Evolutionary conservation across 2,797 vertebrate species (phyloP), one percentile per base, ranked within the genome.

Genomic region (Labroides dimidiatus): DNA sequence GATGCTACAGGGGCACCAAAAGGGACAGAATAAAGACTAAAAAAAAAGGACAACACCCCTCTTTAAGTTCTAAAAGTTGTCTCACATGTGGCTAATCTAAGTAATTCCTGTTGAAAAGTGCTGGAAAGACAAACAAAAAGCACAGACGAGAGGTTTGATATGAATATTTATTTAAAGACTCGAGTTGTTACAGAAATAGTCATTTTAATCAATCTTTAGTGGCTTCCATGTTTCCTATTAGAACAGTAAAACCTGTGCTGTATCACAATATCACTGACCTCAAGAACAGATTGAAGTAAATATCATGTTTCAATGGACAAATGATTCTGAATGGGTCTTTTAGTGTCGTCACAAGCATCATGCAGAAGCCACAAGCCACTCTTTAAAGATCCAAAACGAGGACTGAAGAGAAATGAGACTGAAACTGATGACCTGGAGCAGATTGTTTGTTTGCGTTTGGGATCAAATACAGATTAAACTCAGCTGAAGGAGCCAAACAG

Each of bases 111-210:
- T 27, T 27, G 24, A 27, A 48, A 21, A 14, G 5, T 5, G 5
- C 8, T 33, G 30, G 30, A 33, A 4, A 33, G 30, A 33, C 30
- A 8, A 33, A 33, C 4, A 45, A 23, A 9, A 56, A 36, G 64
- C 39, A 20, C 10, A 79, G 49, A 15, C 11, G 64, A 53, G 52
- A 56, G 48, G 14, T 80, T 80, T 80, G 70, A 76, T 87, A 87
- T 77, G 75, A 86, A 90, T 84, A 78, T 92, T 92, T 93, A 92
- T 92, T 92, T 65, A 84, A 89, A 91, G 65, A 87, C 47, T 69
- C 64, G 43, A 85, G 43, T 77, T 86, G 64, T 81, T 87, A 90
- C 89, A 93, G 84, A 91, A 91, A 90, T 74, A 86, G 72, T 88
- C 54, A 77, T 81, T 85, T 33, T 48, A 72, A 84, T 75, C 43